A percentile compares a stretch with the other conserved stretches of the same genome.
These are phyloP conservation scores for Distichodus sexfasciatus DNA, from an alignment of 2,797 vertebrate genomes.

Conservation along the genomic window DNA sequence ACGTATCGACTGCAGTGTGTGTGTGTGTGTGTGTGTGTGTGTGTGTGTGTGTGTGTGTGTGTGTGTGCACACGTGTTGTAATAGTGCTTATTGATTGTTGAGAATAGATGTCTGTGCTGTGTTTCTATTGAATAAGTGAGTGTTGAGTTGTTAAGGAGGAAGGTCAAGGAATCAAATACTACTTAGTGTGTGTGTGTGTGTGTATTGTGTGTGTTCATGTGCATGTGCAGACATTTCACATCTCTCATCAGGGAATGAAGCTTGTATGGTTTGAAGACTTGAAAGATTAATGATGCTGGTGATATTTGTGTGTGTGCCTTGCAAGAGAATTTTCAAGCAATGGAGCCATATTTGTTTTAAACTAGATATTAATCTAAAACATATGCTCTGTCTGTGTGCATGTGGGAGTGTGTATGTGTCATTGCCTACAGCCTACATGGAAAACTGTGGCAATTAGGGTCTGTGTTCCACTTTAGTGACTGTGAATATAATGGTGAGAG, in stretches of 20 bases:
- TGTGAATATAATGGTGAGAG: slow-evolving; percentile 40
- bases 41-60: slow-evolving; percentile 23
- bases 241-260: no score
- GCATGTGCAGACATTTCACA: no score
- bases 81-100: slow-evolving; percentile 34
- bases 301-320: no score
- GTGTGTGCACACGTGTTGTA: slow-evolving; percentile 5
- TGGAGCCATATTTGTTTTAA: no score
- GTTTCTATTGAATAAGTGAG: slow-evolving; percentile 15
- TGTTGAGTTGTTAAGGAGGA: slow-evolving; percentile 14
- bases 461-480: slow-evolving; percentile 1
- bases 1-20: slow-evolving; percentile 59
- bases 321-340: no score
- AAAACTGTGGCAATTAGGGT: slow-evolving; percentile 1
- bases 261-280: no score
- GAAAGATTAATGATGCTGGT: no score
- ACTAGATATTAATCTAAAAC: no score
- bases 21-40: slow-evolving; percentile 16
- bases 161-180: slow-evolving; percentile 16
- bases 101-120: slow-evolving; percentile 21
- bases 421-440: not conserved
- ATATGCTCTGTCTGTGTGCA: no score
- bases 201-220: slow-evolving; percentile 1
- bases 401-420: not conserved
- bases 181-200: slow-evolving; percentile 20